Base-by-base conservation (phyloP, 2,113 vertebrate genomes). In the Nesoenas mayeri region DNA sequence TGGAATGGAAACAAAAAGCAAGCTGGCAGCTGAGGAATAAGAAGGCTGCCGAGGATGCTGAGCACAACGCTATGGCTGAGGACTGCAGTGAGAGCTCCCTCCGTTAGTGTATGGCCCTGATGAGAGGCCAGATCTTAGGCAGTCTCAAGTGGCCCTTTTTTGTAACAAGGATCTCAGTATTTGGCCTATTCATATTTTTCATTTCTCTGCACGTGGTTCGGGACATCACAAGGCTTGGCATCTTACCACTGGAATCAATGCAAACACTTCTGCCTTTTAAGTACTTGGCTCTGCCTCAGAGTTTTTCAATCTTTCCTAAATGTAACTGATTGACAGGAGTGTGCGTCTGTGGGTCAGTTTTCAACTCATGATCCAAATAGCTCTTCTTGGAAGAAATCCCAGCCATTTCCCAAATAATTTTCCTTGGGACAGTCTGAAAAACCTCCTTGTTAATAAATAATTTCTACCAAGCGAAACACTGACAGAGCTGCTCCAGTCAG, bases 381-480 rank as follows among this genome's bases (percentile, higher is more conserved):
- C 44, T 79, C 15, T 51, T 64, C 70, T 94, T 71, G 25, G 82
- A 88, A 92, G 70, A 91, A 92, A 84, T 62, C 79, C 77, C 88
- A 86, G 22, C 7, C 36, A 25, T 80, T 95, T 93, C 69, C 78
- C 31, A 42, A 91, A 67, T 53, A 93, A 38, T 88, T 92, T 87
- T 94, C 72, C 69, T 72, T 78, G 60, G 65, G 85, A 92, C 44
- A 60, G 32, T 29, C 66, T 94, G 85, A 54, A 95, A 94, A 72
- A 47, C 31, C 31, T 93, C 72, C 57, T 71, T 86, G 85, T 93
- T 82, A 96, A 94, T 96, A 86, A 96, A 81, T 94, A 91, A 88
- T 94, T 95, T 70, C 81, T 85, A 78, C 40, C 44, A 64, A 96
- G 88, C 78, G 77, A 93, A 96, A 96, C 88, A 89, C 91, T 92